Evolutionary conservation across 2,113 vertebrate genomes (phyloP).

Genomic region (Vulpes lagopus): DNA sequence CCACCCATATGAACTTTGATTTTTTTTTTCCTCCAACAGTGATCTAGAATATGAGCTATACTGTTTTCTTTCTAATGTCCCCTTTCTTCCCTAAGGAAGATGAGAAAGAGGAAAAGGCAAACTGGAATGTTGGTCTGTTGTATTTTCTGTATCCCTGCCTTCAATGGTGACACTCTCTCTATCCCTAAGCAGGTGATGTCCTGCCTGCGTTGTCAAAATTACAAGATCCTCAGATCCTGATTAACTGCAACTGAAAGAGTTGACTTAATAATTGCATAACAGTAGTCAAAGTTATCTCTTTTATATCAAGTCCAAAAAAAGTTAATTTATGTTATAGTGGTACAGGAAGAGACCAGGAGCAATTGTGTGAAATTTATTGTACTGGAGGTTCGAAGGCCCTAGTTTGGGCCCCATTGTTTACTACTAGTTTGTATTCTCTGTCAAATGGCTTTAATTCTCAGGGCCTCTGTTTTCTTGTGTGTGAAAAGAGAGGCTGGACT

Average conservation of each 20-base stretch:
- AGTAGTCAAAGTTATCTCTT: neutral
- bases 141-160: neutral
- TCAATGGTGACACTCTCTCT: neutral
- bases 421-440: neutral
- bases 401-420: neutral
- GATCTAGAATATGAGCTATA: neutral
- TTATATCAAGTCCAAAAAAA: constrained; percentile 22
- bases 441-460: neutral
- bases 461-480: neutral
- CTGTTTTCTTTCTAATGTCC: neutral
- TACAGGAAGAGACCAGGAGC: neutral
- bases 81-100: neutral
- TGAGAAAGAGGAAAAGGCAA: neutral
- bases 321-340: neutral
- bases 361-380: neutral
- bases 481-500: neutral
- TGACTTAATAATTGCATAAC: neutral
- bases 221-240: neutral
- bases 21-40: neutral
- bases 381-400: neutral
- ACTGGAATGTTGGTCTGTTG: neutral
- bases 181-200: neutral
- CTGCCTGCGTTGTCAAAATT: neutral
- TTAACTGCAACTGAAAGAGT: neutral
- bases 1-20: neutral